phyloP scores from a whole-genome alignment of 2,113 vertebrate genomes.

The Talpa occidentalis region DNA sequence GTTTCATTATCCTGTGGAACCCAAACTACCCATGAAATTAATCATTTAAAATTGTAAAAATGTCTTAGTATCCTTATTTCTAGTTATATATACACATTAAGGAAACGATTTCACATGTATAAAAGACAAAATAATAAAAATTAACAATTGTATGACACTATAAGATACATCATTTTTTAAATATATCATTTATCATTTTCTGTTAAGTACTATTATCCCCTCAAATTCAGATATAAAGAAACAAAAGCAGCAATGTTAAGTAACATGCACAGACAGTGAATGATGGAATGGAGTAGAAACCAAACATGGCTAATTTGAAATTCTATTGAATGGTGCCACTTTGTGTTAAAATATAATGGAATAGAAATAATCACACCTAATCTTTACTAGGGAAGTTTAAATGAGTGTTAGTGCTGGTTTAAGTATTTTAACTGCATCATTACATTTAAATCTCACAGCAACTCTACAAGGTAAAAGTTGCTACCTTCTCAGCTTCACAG shows the following conservation, averaged over 20 bases:
- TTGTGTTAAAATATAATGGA: not conserved
- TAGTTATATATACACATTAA: not conserved
- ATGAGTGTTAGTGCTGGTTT: rapidly evolving
- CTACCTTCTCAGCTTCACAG: not conserved
- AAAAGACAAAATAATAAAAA: not conserved
- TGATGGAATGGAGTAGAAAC: not conserved
- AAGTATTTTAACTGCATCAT: not conserved
- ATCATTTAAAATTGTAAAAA: constrained; percentile 9
- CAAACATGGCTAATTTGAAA: not conserved
- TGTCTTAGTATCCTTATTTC: not conserved
- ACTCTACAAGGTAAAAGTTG: not conserved
- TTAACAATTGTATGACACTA: not conserved
- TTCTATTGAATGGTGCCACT: not conserved
- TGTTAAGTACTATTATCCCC: not conserved
- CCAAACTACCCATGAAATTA: not conserved
- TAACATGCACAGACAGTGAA: not conserved
- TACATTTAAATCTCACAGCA: not conserved
- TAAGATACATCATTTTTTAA: constrained; percentile 17
- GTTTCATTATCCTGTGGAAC: not conserved
- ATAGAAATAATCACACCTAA: not conserved
- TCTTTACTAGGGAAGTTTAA: not conserved
- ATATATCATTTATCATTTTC: not conserved
- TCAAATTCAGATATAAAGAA: not conserved
- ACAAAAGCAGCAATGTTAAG: not conserved
- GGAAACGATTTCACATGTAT: not conserved